Conservation (phyloP, 2,113 vertebrate species). For the Phylloscopus trochilus region DNA sequence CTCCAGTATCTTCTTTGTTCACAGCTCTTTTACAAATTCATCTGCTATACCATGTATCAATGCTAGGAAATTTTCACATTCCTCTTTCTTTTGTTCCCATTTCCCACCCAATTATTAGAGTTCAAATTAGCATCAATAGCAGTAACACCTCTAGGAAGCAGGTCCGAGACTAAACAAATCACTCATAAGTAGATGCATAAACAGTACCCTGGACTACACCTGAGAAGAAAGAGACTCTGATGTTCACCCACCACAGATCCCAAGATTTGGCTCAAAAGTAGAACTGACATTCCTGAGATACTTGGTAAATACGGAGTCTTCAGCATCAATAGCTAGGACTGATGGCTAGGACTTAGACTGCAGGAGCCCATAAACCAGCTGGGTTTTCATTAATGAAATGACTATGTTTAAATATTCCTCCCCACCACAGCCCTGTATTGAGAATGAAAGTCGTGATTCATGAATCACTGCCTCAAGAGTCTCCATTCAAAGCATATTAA, state of each 20-base stretch:
- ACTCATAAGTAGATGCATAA: neutral
- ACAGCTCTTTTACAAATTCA: neutral
- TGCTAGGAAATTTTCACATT: neutral
- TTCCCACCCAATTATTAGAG: neutral
- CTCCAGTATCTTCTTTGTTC: neutral
- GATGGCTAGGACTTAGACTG: neutral
- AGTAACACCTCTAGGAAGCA: neutral
- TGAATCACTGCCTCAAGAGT: neutral
- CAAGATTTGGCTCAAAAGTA: neutral
- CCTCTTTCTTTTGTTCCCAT: neutral
- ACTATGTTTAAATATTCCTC: neutral
- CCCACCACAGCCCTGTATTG: neutral
- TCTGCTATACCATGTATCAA: neutral
- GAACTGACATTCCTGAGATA: neutral
- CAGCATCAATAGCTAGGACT: neutral
- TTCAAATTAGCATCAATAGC: neutral
- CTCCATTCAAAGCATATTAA: neutral
- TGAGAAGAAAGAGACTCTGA: neutral
- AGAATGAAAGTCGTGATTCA: neutral
- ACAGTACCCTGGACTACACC: neutral
- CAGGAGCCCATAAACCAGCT: neutral
- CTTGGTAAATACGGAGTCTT: accelerated
- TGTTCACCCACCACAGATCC: accelerated
- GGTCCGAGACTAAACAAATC: neutral
- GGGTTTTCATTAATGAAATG: neutral